Conservation (phyloP, 2,888 invertebrate species). For the Antheraea yamamai region DNA sequence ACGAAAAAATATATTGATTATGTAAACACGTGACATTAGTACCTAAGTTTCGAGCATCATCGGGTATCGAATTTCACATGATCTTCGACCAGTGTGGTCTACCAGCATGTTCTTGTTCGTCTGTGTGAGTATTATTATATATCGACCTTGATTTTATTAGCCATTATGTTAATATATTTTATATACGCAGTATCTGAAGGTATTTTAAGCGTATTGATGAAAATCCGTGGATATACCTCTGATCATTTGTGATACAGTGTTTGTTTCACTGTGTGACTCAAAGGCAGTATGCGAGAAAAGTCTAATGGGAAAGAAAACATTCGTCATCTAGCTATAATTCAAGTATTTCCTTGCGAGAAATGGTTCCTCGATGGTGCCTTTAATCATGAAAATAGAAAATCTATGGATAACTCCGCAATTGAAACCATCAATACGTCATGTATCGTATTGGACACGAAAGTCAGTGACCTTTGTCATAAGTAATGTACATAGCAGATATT, state of each 20-base stretch:
- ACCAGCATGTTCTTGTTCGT: background rate
- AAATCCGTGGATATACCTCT: background rate
- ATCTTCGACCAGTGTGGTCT: background rate
- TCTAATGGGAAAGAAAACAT: background rate
- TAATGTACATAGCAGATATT: background rate
- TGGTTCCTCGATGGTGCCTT: background rate
- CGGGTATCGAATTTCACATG: constrained; percentile 12
- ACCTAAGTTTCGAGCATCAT: constrained; percentile 8
- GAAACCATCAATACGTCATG: background rate
- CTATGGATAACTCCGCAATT: background rate
- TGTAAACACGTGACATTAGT: constrained; percentile 8
- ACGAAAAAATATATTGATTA: background rate
- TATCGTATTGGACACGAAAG: background rate
- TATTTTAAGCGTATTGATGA: background rate
- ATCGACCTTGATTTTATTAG: constrained; percentile 28
- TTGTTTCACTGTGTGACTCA: background rate
- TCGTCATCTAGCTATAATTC: too few species aligned
- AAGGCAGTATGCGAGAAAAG: background rate
- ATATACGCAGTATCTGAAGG: constrained; percentile 12
- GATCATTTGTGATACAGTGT: background rate
- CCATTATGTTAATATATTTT: constrained; percentile 29
- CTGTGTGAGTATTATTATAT: constrained; percentile 8
- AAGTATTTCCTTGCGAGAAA: background rate
- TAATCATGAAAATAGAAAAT: background rate
- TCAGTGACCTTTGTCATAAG: background rate